Evolutionary conservation across 2,113 vertebrate species (phyloP).

Genomic region (Peucedramus taeniatus): DNA sequence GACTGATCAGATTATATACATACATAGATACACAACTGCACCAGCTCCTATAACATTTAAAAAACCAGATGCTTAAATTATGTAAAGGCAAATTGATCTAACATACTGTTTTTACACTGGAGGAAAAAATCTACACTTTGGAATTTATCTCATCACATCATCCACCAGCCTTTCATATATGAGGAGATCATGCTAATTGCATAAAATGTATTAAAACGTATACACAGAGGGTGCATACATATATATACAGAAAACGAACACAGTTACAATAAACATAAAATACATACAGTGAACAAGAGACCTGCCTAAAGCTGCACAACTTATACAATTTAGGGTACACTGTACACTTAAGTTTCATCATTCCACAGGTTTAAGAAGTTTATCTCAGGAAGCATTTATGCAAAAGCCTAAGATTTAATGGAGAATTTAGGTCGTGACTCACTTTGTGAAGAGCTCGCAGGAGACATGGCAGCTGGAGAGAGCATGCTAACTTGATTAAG

Average conservation of each 20-base stretch:
- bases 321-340: slow-evolving; percentile 64
- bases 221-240: slow-evolving; percentile 77
- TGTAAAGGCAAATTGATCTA: slow-evolving; percentile 61
- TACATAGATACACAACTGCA: slow-evolving; percentile 67
- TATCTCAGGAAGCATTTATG: slow-evolving; percentile 64
- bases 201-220: slow-evolving; percentile 71
- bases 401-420: slow-evolving; percentile 73
- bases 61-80: slow-evolving; percentile 59
- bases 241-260: slow-evolving; percentile 72
- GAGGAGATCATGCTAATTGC: slow-evolving; percentile 46
- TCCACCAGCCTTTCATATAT: slow-evolving; percentile 58
- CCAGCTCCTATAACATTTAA: slow-evolving; percentile 56
- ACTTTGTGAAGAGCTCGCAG: slow-evolving; percentile 94
- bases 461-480: slow-evolving; percentile 90
- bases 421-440: slow-evolving; percentile 81
- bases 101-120: slow-evolving; percentile 45
- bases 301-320: slow-evolving; percentile 67
- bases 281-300: slow-evolving; percentile 76
- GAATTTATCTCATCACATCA: slow-evolving; percentile 53
- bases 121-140: slow-evolving; percentile 61
- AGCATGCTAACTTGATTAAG: slow-evolving; percentile 89
- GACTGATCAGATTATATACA: slow-evolving; percentile 68
- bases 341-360: slow-evolving; percentile 64
- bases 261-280: slow-evolving; percentile 76
- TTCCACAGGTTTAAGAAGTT: slow-evolving; percentile 62